Evolutionary conservation across 2,113 vertebrate species (phyloP).

Genomic region (Agapornis roseicollis): DNA sequence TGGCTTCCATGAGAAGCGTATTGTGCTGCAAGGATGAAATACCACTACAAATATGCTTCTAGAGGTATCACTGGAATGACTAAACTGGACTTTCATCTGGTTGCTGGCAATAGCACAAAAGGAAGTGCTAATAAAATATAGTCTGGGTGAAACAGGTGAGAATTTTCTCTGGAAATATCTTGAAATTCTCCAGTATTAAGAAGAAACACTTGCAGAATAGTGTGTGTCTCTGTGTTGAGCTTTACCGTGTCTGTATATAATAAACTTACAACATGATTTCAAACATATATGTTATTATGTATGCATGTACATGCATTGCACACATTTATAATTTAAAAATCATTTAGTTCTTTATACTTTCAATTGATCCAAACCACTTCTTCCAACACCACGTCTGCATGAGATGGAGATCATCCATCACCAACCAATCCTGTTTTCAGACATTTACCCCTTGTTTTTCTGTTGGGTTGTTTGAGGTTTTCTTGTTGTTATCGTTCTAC

Average conservation of each 20-base stretch:
- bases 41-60: not conserved
- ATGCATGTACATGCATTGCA: not conserved
- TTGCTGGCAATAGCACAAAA: not conserved
- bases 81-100: not conserved
- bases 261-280: not conserved
- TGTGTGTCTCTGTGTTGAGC: not conserved
- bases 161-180: not conserved
- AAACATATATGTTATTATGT: not conserved
- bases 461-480: not conserved
- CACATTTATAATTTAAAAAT: not conserved
- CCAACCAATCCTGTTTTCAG: accelerated
- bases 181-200: not conserved
- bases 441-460: not conserved
- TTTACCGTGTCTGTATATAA: not conserved
- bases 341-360: not conserved
- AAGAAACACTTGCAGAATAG: not conserved
- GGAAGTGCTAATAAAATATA: not conserved
- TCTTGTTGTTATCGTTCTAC: not conserved
- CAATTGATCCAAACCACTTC: not conserved
- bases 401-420: not conserved
- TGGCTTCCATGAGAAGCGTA: not conserved
- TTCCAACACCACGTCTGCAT: not conserved
- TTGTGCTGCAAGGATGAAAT: not conserved
- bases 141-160: not conserved
- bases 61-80: not conserved